These are phyloP conservation scores for Apamea anceps DNA, from an alignment of 2,888 invertebrate genomes.

Conservation along the genomic window DNA sequence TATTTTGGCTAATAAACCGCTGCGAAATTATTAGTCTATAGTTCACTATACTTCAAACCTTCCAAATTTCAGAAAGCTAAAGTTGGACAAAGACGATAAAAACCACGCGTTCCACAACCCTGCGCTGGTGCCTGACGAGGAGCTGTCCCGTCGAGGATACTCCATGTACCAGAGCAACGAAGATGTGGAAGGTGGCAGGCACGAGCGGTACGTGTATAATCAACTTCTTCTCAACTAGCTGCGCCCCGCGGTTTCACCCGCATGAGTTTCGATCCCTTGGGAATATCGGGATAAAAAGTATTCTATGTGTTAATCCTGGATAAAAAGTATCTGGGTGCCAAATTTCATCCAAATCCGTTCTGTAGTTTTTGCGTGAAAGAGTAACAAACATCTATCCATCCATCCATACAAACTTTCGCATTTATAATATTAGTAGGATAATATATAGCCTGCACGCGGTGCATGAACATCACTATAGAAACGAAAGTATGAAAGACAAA, in stretches of 20 bases:
- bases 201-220: constrained; percentile 77
- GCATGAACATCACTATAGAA: background rate
- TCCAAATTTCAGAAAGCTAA: constrained; percentile 80
- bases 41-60: background rate
- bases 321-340: too few relatives aligned
- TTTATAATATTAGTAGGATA: too few relatives aligned
- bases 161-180: constrained; percentile 89
- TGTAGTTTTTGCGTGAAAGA: too few relatives aligned
- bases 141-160: constrained; percentile 90
- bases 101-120: constrained; percentile 90
- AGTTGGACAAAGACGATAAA: constrained; percentile 79
- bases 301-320: too few relatives aligned
- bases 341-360: too few relatives aligned
- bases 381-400: too few relatives aligned
- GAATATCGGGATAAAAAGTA: too few relatives aligned
- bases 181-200: constrained; percentile 82
- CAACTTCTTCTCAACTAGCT: background rate
- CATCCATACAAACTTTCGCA: too few relatives aligned
- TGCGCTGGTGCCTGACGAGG: constrained; percentile 89
- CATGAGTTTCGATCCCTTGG: too few relatives aligned
- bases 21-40: background rate
- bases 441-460: too few relatives aligned
- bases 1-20: background rate
- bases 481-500: background rate
- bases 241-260: too few relatives aligned